Conservation (phyloP, 2,797 vertebrate species). For the Megalops cyprinoides region DNA sequence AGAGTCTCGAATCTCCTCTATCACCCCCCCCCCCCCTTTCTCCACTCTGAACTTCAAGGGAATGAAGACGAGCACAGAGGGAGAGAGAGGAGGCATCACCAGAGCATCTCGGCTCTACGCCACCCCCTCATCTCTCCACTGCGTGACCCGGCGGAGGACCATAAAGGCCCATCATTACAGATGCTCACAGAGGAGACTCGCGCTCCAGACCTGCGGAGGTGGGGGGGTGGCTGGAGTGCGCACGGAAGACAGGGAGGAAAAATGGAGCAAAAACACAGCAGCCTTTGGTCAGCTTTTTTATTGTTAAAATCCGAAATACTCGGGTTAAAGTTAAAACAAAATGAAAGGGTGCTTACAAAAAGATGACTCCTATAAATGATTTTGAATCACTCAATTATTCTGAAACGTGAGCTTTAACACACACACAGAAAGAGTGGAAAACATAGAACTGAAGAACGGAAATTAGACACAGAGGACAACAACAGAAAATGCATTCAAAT, state of each 20-base stretch:
- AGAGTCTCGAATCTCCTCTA: conserved; percentile 28
- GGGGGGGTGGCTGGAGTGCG: no score
- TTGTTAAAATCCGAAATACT: conserved; percentile 24
- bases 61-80: conserved; percentile 39
- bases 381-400: no score
- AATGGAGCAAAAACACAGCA: background rate
- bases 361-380: background rate
- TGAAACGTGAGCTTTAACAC: conserved; percentile 21
- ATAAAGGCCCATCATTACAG: conserved; percentile 34
- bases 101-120: conserved; percentile 18
- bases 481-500: background rate
- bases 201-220: no score
- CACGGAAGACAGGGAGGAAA: background rate
- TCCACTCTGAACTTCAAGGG: conserved; percentile 57
- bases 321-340: background rate
- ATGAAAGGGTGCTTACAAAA: conserved; percentile 35
- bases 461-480: conserved; percentile 11
- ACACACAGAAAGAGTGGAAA: conserved; percentile 25
- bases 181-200: background rate
- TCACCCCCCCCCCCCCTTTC: conserved; percentile 36
- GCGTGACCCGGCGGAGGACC: conserved; percentile 32
- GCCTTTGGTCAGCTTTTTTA: conserved; percentile 8
- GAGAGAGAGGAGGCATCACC: conserved; percentile 41
- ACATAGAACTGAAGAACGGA: conserved; percentile 26
- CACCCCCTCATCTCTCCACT: background rate